Conservation (phyloP, 2,113 vertebrate species). For the Oryzias javanicus region DNA sequence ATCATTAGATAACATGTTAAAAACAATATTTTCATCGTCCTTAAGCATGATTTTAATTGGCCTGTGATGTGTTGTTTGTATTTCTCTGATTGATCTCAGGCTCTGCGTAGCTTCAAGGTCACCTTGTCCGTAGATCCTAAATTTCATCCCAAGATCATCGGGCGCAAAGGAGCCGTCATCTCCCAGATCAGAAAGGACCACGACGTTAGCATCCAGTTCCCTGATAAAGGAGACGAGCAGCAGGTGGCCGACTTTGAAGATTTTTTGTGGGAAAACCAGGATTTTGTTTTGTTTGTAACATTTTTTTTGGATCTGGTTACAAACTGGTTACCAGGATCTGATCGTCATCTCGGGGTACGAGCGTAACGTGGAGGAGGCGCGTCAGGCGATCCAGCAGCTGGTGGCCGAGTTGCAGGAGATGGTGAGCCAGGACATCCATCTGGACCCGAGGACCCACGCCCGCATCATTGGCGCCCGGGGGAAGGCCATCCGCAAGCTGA, state of each 20-base stretch:
- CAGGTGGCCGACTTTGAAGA: constrained; percentile 64
- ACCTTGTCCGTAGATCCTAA: constrained; percentile 79
- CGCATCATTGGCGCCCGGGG: constrained; percentile 82
- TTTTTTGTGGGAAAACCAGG: not conserved
- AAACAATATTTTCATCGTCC: no score
- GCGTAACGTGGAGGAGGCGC: constrained; percentile 77
- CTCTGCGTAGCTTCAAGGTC: constrained; percentile 80
- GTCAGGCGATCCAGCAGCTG: constrained; percentile 77
- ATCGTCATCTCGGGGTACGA: constrained; percentile 83
- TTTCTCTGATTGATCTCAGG: constrained; percentile 52
- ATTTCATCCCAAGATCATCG: constrained; percentile 85
- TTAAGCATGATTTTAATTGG: no score
- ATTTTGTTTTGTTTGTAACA: not conserved
- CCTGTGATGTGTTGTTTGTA: not conserved
- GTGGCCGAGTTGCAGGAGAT: constrained; percentile 82
- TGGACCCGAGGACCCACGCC: constrained; percentile 83
- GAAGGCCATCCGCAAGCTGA: constrained; percentile 83
- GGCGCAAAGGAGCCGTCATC: constrained; percentile 82
- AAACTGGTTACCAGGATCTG: constrained; percentile 63
- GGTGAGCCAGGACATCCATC: constrained; percentile 79
- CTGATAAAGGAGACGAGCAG: constrained; percentile 82
- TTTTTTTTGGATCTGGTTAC: not conserved
- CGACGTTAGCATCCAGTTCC: constrained; percentile 83
- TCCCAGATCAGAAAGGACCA: constrained; percentile 83
- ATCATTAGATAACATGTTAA: no score